Base-by-base conservation (phyloP, 2,888 invertebrate species). In the Lasioglossum calceatum region DNA sequence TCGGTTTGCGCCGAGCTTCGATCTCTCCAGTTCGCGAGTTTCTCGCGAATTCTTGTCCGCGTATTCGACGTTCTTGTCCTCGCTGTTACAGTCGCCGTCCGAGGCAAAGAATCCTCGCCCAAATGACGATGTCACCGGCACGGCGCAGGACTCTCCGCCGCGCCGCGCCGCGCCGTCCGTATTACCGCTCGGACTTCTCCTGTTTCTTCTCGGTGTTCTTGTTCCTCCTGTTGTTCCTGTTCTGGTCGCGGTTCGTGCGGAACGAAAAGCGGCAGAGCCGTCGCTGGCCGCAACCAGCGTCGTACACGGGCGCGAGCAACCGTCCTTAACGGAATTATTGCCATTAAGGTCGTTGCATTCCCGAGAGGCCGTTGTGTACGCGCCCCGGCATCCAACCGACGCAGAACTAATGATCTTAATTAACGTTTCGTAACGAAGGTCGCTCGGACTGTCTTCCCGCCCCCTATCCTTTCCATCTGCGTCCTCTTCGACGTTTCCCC, bases 331-430 rank as follows among this genome's bases (percentile, higher is more conserved):
- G 91, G 91, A 91, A 91, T 91, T 92, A 92, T 92, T 92, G 92
- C 92, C 93, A 93, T 93, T 93, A 93, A 93, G 92, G 91, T 91
- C 91, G 90, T 88, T 90, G 92, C 92, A 93, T 93, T 92, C 93
- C 92, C 91, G 90, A 91, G 91, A 92, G 90, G 90, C 89, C 92
- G 91, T 90, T 88, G 91, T 91, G 91, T 91, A 91, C 88, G 89
- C 92, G 90, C 85, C 90, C 88, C 86, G 92, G 93, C 92, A 94
- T 94, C 89, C 92, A 88, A 91, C 92, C 92, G 91, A 92, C 92
- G 92, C 93, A 93, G 92, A 93, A 92, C 94, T 94, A 94, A 94
- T 94, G 94, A 94, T 94, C 94, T 94, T 94, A 94, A 94, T 94
- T 94, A 94, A 93, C 93, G 93, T 93, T 94, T 94, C 92, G 93